A percentile compares a stretch with the other conserved stretches of the same genome.
phyloP scores from a whole-genome alignment of 1,140 invertebrate species.

The Pogonus chalceus region DNA sequence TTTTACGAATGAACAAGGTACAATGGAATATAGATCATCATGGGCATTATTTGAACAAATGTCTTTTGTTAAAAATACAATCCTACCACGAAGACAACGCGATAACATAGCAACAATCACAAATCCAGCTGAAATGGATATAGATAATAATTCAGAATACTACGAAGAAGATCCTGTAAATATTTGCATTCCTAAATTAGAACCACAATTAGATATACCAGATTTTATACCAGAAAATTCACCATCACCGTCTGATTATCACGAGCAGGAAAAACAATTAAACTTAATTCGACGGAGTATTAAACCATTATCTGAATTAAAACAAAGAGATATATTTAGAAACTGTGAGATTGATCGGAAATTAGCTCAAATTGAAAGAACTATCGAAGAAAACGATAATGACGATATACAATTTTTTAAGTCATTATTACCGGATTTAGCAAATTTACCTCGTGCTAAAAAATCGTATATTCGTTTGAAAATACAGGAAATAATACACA shows the following conservation, averaged over 20 bases:
- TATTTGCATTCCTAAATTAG: neutral
- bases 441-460: constrained; percentile 11
- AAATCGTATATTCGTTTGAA: constrained; percentile 12
- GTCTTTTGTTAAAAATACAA: constrained; percentile 11
- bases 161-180: neutral
- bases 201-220: neutral
- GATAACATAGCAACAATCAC: neutral
- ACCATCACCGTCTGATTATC: neutral
- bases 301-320: neutral
- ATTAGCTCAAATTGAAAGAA: neutral
- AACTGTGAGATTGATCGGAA: neutral
- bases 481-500: constrained; percentile 13
- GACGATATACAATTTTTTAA: constrained; percentile 16
- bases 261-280: neutral
- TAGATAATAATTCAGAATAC: neutral
- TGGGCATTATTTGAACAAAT: constrained; percentile 15
- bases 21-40: neutral
- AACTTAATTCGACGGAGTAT: neutral
- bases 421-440: constrained; percentile 13
- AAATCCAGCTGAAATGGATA: neutral
- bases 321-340: neutral
- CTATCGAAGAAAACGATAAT: constrained; percentile 2
- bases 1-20: neutral
- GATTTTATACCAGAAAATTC: neutral
- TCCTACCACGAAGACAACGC: neutral